phyloP scores from a whole-genome alignment of 1,140 invertebrate species.

The Melanaphis sacchari region DNA sequence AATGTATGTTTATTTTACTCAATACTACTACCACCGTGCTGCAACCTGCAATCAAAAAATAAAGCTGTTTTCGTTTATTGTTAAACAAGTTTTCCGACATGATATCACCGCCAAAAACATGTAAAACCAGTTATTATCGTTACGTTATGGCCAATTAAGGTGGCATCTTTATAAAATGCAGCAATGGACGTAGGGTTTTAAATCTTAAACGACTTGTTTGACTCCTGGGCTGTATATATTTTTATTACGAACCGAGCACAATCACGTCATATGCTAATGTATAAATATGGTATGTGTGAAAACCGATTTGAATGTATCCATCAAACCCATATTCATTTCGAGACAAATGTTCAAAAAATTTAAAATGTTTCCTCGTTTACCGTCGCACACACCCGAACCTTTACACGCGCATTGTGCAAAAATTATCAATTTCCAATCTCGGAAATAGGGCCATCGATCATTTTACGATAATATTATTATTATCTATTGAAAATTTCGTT shows the following conservation, averaged over 20 bases:
- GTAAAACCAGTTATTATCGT: not conserved
- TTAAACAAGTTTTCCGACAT: not conserved
- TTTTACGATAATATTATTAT: not conserved
- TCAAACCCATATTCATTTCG: not conserved
- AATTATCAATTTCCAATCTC: conserved; percentile 54
- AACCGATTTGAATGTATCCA: conserved; percentile 3
- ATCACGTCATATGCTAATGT: not conserved
- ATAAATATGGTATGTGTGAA: not conserved
- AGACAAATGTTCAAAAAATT: conserved; percentile 3
- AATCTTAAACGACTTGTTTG: not conserved
- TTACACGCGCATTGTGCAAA: not conserved
- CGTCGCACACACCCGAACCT: not conserved
- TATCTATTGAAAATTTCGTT: conserved; percentile 13
- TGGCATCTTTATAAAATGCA: not conserved
- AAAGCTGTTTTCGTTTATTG: not conserved
- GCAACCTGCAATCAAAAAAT: not conserved
- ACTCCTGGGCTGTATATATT: not conserved
- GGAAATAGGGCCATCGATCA: conserved; percentile 14
- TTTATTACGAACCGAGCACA: not conserved
- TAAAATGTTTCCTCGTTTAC: not conserved
- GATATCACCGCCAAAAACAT: not conserved
- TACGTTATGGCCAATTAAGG: not conserved
- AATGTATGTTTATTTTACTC: not conserved
- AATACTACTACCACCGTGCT: not conserved
- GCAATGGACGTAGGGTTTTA: not conserved